Evolutionary conservation across 1,140 invertebrate genomes (phyloP), one percentile per base, ranked within the genome.

Genomic region (Leptinotarsa lineolata): DNA sequence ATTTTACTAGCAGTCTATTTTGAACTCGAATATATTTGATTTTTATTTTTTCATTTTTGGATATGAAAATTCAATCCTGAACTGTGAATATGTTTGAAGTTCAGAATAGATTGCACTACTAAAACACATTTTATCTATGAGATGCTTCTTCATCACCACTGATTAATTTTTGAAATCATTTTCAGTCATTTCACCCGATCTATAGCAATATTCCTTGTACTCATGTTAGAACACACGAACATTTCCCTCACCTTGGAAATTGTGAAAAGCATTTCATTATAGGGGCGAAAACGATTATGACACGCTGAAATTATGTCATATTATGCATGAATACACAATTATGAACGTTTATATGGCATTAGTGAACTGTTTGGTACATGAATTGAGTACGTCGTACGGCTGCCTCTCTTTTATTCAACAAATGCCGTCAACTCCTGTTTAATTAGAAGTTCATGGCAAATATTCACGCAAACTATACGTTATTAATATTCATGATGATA

Each of bases 311-410:
- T 78, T 76, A 78, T 78, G 75, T 76, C 77, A 76, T 78, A 76
- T 78, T 78, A 78, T 76, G 75, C 77, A 78, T 74, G 73, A 76
- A 76, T 78, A 73, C 73, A 72, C 77, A 74, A 76, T 78, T 78
- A 78, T 76, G 75, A 76, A 73, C 76, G 71, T 77, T 77, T 73
- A 75, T 63, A 74, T 72, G 76, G 73, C 72, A 73, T 75, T 73
- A 75, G 76, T 75, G 76, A 73, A 75, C 74, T 77, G 30, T 39
- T 11, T 39, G 8, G 76, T 75, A 72, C 75, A 71, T 72, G 71
- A 68, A 75, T 75, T 77, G 73, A 75, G 71, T 20, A 75, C 68
- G 72, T n/a, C 22, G 46, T 60, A 16, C 60, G 58, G 15, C 60
- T 24, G 58, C 67, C 46, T 21, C 21, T 39, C 63, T 22, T 65